Percentiles rank a stretch among this genome's conserved stretches.
Evolutionary conservation across 2,113 vertebrate species (phyloP).

Genomic region (Erythrocercus mccallii): DNA sequence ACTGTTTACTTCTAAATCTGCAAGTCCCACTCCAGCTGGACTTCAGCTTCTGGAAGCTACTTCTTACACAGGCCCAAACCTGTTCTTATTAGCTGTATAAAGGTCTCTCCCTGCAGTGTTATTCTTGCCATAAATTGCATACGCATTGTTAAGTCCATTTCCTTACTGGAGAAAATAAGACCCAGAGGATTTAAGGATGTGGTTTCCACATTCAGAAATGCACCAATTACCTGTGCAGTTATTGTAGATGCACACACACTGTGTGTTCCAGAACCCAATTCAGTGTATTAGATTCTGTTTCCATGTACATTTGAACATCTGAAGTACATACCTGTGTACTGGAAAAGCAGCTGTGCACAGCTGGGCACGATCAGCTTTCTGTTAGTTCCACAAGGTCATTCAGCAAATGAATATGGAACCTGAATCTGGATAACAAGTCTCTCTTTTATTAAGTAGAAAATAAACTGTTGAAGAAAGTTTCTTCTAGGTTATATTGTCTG

Average conservation of each 20-base stretch:
- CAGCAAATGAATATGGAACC: not conserved
- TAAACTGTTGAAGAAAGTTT: not conserved
- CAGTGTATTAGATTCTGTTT: not conserved
- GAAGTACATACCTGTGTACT: not conserved
- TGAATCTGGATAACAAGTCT: not conserved
- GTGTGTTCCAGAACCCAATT: rapidly evolving
- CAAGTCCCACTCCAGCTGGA: not conserved
- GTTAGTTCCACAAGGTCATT: not conserved
- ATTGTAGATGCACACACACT: not conserved
- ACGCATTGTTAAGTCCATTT: not conserved
- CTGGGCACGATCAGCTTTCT: not conserved
- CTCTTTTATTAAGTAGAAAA: slow-evolving; percentile 5
- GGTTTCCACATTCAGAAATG: not conserved
- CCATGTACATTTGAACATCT: not conserved
- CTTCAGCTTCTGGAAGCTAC: not conserved
- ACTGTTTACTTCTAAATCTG: not conserved
- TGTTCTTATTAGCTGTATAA: not conserved
- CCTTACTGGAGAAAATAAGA: not conserved
- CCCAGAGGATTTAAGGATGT: not conserved
- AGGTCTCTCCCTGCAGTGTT: not conserved
- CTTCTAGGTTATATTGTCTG: not conserved
- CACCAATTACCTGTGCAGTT: not conserved
- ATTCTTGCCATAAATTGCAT: not conserved
- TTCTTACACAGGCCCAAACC: not conserved
- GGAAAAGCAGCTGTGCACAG: not conserved